Conservation (phyloP, 2,113 vertebrate genomes). For the Gymnorhina tibicen region DNA sequence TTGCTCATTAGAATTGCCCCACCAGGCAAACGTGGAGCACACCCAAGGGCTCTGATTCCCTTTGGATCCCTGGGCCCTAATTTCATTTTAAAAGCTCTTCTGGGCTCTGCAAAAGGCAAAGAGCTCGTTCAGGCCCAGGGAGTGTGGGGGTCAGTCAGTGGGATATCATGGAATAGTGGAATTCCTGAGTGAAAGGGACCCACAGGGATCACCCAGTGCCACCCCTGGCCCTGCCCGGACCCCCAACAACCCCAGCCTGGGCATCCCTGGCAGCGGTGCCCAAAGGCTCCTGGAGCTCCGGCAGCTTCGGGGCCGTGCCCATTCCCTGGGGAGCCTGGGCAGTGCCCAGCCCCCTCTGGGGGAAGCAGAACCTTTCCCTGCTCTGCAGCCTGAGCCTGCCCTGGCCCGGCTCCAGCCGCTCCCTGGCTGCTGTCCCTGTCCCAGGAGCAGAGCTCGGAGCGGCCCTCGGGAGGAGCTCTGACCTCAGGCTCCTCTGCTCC, state of each 20-base stretch:
- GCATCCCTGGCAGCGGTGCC: not conserved
- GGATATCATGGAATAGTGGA: not conserved
- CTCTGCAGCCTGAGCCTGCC: accelerated
- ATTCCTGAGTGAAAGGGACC: accelerated
- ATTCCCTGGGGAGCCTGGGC: not conserved
- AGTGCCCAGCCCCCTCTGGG: not conserved
- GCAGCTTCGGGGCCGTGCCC: not conserved
- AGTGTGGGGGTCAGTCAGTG: not conserved
- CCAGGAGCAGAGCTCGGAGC: not conserved
- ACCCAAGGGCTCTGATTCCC: not conserved
- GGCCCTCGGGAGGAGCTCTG: not conserved
- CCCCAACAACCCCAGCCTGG: not conserved
- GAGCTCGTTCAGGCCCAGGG: not conserved
- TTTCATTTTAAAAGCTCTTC: not conserved
- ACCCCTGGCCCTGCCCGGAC: not conserved
- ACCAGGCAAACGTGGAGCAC: not conserved
- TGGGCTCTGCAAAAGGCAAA: not conserved
- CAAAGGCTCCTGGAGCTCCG: not conserved
- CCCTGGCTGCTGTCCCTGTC: not conserved
- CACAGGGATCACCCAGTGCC: not conserved
- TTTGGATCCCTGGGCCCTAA: not conserved
- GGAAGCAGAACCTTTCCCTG: not conserved
- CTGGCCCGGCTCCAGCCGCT: not conserved
- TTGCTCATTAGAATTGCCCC: not conserved
- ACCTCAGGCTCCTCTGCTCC: not conserved